Evolutionary conservation across 2,113 vertebrate genomes (phyloP).

Genomic region (Cyanocitta stelleri): DNA sequence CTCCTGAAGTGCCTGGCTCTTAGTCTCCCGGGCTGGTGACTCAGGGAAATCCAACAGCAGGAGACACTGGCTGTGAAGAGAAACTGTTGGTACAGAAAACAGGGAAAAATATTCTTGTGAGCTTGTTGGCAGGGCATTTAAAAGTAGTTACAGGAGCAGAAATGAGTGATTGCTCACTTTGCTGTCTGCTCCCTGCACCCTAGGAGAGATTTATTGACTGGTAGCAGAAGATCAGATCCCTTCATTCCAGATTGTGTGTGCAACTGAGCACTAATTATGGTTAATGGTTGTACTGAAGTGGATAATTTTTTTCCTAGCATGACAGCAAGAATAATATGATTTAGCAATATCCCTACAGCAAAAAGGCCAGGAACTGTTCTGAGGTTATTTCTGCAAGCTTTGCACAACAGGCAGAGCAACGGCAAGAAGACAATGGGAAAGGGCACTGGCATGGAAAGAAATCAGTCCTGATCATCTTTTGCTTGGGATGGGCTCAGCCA

Average conservation of each 20-base stretch:
- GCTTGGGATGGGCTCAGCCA: background rate
- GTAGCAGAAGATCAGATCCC: slow-evolving; percentile 16
- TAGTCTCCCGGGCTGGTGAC: background rate
- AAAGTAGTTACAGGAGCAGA: background rate
- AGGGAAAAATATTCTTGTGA: background rate
- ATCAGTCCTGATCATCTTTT: background rate
- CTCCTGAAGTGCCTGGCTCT: background rate
- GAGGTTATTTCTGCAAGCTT: slow-evolving; percentile 16
- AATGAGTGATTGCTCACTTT: slow-evolving; percentile 4
- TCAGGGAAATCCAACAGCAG: background rate
- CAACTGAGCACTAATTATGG: slow-evolving; percentile 24
- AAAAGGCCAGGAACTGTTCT: background rate
- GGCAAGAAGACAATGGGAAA: background rate
- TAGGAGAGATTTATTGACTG: slow-evolving; percentile 31
- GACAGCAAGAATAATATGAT: slow-evolving; percentile 44
- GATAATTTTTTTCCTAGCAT: background rate
- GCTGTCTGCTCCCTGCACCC: background rate
- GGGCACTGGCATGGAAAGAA: background rate
- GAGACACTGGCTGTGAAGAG: background rate
- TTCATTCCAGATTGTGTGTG: background rate
- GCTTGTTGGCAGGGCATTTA: background rate
- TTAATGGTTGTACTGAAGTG: slow-evolving; percentile 35
- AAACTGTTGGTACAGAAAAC: background rate
- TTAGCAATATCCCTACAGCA: background rate
- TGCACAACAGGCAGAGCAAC: background rate